Conservation (phyloP, 2,888 invertebrate species). For the Epirrhoe tristata region DNA sequence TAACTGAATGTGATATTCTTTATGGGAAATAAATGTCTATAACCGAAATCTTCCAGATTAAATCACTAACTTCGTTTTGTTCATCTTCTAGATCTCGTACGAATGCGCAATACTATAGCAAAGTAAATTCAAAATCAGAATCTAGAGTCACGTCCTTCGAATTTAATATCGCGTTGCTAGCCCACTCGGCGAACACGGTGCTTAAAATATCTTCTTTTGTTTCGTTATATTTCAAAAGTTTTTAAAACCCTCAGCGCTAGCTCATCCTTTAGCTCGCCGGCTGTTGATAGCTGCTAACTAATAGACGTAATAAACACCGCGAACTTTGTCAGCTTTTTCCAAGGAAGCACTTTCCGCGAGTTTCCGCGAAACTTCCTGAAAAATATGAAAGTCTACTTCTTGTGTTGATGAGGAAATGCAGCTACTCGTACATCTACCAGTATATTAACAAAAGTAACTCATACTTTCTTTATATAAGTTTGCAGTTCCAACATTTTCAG, state of each 20-base stretch:
- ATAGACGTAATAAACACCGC: slow-evolving; percentile 45
- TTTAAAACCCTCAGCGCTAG: not conserved
- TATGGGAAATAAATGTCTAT: too few species aligned
- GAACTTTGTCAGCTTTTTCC: slow-evolving; percentile 37
- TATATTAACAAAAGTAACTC: not conserved
- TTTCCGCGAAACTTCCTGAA: slow-evolving; percentile 26
- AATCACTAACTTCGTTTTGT: too few species aligned
- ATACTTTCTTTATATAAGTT: not conserved
- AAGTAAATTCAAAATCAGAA: too few species aligned
- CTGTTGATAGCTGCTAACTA: slow-evolving; percentile 42
- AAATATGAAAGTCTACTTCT: slow-evolving; percentile 18
- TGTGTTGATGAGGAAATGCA: slow-evolving; percentile 2
- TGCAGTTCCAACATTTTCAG: not conserved
- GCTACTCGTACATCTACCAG: not conserved
- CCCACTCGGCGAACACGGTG: not conserved
- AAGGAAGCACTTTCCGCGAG: slow-evolving; percentile 30
- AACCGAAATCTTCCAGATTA: too few species aligned
- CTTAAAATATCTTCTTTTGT: not conserved
- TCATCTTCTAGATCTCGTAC: too few species aligned
- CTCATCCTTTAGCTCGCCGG: slow-evolving; percentile 7
- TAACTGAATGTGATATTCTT: too few species aligned
- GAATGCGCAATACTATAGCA: too few species aligned
- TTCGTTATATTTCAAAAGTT: slow-evolving; percentile 9
- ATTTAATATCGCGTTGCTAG: not conserved
- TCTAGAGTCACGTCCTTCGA: too few species aligned